These are phyloP conservation scores for Dasypogon diadema DNA, from an alignment of 2,888 invertebrate species.

Conservation along the genomic window DNA sequence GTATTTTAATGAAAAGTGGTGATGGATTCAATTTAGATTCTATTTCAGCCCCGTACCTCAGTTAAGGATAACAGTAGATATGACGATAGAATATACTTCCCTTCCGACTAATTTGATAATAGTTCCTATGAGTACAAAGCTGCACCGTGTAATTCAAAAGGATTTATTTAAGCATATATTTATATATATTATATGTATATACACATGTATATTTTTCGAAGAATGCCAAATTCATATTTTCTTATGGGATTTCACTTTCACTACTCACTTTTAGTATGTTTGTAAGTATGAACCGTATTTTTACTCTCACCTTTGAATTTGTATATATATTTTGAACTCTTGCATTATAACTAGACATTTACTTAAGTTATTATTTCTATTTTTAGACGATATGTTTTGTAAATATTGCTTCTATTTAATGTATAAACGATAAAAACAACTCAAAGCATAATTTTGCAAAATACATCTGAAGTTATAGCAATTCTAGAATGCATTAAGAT, in stretches of 20 bases:
- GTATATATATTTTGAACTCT: too few relatives aligned
- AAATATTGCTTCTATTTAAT: too few relatives aligned
- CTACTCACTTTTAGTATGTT: conserved; percentile 35
- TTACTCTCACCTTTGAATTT: not conserved
- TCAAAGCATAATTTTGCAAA: too few relatives aligned
- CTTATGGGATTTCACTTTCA: conserved; percentile 18
- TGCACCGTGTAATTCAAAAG: conserved; percentile 9
- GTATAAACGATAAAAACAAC: too few relatives aligned
- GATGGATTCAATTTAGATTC: conserved; percentile 52
- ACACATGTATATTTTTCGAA: conserved; percentile 25
- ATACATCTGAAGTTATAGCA: too few relatives aligned
- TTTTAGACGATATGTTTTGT: too few relatives aligned
- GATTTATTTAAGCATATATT: conserved; percentile 30
- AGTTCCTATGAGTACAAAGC: conserved; percentile 40
- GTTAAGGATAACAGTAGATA: conserved; percentile 43
- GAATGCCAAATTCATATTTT: conserved; percentile 27
- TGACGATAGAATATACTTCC: conserved; percentile 53
- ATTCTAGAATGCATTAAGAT: too few relatives aligned
- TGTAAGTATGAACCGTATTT: conserved; percentile 44
- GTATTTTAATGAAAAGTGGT: conserved; percentile 21
- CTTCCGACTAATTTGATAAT: conserved; percentile 40
- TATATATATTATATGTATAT: conserved; percentile 1
- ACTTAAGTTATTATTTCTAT: too few relatives aligned
- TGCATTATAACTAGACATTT: too few relatives aligned
- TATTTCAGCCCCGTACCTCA: conserved; percentile 54